Percentiles rank a stretch among this genome's conserved stretches.
Evolutionary conservation across 2,888 invertebrate genomes (phyloP).

Genomic region (Noctua comes): DNA sequence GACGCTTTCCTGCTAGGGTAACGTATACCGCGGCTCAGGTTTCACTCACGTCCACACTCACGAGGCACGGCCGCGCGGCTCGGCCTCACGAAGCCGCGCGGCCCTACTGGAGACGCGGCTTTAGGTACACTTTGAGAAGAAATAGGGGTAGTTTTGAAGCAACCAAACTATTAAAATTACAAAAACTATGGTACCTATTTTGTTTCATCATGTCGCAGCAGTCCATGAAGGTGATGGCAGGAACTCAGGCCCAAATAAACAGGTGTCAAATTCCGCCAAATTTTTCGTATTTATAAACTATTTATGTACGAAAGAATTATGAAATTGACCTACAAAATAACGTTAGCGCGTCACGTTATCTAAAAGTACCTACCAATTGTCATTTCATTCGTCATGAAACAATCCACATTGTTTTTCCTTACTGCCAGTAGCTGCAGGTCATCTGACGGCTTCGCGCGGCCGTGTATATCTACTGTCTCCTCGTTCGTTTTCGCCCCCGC

Average conservation of each 20-base stretch:
- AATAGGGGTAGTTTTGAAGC: not conserved
- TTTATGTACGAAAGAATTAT: not conserved
- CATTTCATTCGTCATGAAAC: conserved; percentile 30
- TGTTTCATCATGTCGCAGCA: not conserved
- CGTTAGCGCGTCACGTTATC: not conserved
- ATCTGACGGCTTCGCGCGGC: conserved; percentile 43
- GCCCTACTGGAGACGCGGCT: too few species aligned
- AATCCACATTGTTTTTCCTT: conserved; percentile 40
- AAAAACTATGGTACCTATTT: not conserved
- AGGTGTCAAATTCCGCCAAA: not conserved
- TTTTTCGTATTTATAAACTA: not conserved
- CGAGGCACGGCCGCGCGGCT: too few species aligned
- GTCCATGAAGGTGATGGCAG: not conserved
- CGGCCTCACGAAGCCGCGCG: too few species aligned
- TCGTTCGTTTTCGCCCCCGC: conserved; percentile 36
- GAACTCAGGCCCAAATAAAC: not conserved
- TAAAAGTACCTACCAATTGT: conserved; percentile 6
- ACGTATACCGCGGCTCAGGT: too few species aligned
- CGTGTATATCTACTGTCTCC: conserved; percentile 29
- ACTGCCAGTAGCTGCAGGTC: conserved; percentile 35
- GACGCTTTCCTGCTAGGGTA: too few species aligned
- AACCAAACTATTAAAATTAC: not conserved
- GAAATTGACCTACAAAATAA: not conserved
- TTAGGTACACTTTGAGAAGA: not conserved
- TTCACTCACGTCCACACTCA: too few species aligned